These are phyloP conservation scores for Acanthosepion lycidas DNA, from an alignment of 2,888 invertebrate species.

Conservation along the genomic window DNA sequence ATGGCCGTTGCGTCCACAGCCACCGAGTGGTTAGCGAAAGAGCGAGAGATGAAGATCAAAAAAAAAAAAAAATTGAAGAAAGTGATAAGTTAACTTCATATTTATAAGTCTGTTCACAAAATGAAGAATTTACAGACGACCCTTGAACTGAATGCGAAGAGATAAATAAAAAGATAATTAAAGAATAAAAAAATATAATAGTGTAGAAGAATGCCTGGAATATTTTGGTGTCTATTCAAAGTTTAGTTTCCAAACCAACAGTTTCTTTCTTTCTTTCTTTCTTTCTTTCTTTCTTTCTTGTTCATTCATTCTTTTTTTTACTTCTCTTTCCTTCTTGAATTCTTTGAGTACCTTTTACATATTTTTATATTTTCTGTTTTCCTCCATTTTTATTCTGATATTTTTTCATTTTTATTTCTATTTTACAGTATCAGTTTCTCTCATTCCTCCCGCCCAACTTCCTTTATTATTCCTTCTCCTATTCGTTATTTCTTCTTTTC, in stretches of 20 bases:
- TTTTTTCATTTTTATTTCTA: neutral
- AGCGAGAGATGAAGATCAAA: neutral
- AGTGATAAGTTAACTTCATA: neutral
- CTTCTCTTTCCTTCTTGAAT: neutral
- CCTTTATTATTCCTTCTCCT: neutral
- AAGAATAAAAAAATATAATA: neutral
- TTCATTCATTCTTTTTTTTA: neutral
- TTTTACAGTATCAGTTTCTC: neutral
- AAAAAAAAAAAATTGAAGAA: neutral
- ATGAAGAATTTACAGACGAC: neutral
- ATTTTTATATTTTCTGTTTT: neutral
- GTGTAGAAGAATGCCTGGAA: neutral
- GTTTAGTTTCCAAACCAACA: neutral
- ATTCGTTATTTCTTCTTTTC: neutral
- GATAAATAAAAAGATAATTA: neutral
- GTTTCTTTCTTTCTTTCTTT: neutral
- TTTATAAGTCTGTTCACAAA: neutral
- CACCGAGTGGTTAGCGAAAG: neutral
- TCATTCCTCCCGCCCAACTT: neutral
- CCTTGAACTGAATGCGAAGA: too few relatives aligned
- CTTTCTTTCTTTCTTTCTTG: neutral
- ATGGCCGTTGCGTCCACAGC: neutral
- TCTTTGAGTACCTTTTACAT: neutral
- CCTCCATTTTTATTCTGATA: too few relatives aligned
- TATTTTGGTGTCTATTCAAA: neutral